These are phyloP conservation scores for Chromoteleia sp. DNA, from an alignment of 2,888 invertebrate genomes.

Conservation along the genomic window DNA sequence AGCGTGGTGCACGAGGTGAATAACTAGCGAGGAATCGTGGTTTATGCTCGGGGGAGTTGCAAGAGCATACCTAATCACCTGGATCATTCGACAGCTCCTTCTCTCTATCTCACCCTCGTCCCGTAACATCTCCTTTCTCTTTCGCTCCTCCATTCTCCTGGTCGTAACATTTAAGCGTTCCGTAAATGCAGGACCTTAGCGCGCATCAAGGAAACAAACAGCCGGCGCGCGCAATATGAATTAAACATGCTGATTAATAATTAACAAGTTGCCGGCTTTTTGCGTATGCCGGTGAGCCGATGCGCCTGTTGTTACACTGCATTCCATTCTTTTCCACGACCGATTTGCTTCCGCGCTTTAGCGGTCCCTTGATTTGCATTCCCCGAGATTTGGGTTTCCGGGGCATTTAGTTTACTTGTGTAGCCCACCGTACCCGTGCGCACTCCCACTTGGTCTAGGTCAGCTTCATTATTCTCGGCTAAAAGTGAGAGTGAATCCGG, in stretches of 20 bases:
- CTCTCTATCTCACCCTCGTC: neutral
- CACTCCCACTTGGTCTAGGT: slow-evolving; percentile 77
- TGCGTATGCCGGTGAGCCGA: slow-evolving; percentile 75
- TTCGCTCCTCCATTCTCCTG: slow-evolving; percentile 23
- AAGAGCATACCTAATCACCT: slow-evolving; percentile 67
- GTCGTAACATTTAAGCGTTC: slow-evolving; percentile 76
- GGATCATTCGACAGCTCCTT: slow-evolving; percentile 51
- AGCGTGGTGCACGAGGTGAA: slow-evolving; percentile 74
- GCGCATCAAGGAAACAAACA: slow-evolving; percentile 84
- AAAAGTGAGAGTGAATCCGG: slow-evolving; percentile 78
- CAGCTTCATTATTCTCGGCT: slow-evolving; percentile 80
- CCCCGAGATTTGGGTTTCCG: slow-evolving; percentile 37
- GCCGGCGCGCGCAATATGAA: slow-evolving; percentile 83
- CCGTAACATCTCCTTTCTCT: neutral
- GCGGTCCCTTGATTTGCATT: slow-evolving; percentile 45
- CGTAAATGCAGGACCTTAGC: slow-evolving; percentile 80
- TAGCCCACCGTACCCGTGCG: slow-evolving; percentile 5
- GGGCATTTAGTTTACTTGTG: slow-evolving; percentile 5
- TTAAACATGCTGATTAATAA: slow-evolving; percentile 85
- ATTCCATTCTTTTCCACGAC: slow-evolving; percentile 51
- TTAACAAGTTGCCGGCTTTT: slow-evolving; percentile 82
- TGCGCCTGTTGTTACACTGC: slow-evolving; percentile 59
- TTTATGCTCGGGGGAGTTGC: slow-evolving; percentile 65
- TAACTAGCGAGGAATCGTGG: slow-evolving; percentile 72
- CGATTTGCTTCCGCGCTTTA: slow-evolving; percentile 49